Percentiles rank a stretch among this genome's conserved stretches.
These are phyloP conservation scores for Dendroctonus ponderosae DNA, from an alignment of 1,140 invertebrate species.

Conservation along the genomic window DNA sequence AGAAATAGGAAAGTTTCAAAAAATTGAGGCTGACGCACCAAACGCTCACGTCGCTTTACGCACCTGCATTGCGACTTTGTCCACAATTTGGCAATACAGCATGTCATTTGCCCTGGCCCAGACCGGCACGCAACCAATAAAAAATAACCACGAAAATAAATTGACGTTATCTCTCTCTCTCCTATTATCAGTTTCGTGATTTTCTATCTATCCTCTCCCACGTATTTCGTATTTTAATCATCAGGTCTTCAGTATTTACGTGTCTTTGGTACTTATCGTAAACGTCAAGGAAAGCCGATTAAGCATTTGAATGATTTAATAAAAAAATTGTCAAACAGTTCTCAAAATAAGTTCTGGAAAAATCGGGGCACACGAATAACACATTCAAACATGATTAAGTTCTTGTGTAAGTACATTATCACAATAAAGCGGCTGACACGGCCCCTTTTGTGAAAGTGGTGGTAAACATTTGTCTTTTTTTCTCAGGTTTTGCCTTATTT, in stretches of 20 bases:
- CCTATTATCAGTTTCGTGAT: neutral
- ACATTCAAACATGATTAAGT: constrained; percentile 1
- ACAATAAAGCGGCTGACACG: neutral
- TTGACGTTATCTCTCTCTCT: neutral
- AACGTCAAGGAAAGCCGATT: no score
- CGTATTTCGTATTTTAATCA: neutral
- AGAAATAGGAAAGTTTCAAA: no score
- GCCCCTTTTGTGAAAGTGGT: neutral
- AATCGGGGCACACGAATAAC: neutral
- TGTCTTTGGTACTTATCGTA: no score
- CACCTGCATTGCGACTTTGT: no score
- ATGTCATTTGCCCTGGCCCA: no score
- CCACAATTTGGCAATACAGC: no score
- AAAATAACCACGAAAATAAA: constrained; percentile 13
- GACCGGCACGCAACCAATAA: constrained; percentile 3
- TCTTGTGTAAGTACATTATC: constrained; percentile 1
- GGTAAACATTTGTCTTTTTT: constrained; percentile 14
- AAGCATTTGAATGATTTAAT: no score
- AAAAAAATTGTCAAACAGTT: no score
- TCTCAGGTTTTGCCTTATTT: constrained; percentile 35
- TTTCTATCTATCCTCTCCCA: neutral
- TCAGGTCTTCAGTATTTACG: neutral
- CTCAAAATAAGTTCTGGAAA: no score
- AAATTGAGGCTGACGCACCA: no score
- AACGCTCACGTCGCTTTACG: no score